These are phyloP conservation scores for Bos taurus DNA, from an alignment of 2,113 vertebrate species.

Conservation along the genomic window ARS-UCD2.0 NC_082638.1:2408501-2409000, in stretches of 20 bases:
- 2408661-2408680: too few relatives aligned
- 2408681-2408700: too few relatives aligned
- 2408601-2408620: neutral
- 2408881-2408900: neutral
- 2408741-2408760: rapidly evolving
- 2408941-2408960: neutral
- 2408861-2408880: neutral
- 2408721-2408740: neutral
- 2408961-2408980: neutral
- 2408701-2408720: neutral
- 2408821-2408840: neutral
- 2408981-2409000: neutral
- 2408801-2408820: neutral
- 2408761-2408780: neutral
- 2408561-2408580: neutral
- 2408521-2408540: neutral
- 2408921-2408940: neutral
- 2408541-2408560: neutral
- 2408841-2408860: neutral
- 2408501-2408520: neutral
- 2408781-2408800: neutral
- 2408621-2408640: rapidly evolving
- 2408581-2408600: neutral
- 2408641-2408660: neutral
- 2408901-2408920: neutral